phyloP scores from a whole-genome alignment of 2,797 vertebrate genomes.

The Staurois parvus region DNA sequence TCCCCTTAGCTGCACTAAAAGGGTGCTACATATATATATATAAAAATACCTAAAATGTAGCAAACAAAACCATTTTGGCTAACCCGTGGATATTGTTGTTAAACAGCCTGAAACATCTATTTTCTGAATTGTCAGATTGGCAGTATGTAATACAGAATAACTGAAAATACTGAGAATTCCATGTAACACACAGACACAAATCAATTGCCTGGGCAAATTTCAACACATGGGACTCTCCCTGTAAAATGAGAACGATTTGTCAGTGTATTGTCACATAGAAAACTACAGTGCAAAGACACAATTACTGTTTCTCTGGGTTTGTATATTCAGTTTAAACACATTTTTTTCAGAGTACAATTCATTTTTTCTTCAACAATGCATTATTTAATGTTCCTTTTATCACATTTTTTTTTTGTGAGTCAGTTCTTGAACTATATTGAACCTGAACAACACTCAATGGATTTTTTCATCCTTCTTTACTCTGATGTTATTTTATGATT shows the following conservation, averaged over 20 bases:
- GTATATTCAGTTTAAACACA: background rate
- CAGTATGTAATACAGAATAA: background rate
- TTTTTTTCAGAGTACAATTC: constrained; percentile 4
- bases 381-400: constrained; percentile 23
- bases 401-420: background rate
- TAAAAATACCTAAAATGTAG: too few relatives aligned
- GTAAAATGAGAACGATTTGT: constrained; percentile 8
- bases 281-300: constrained; percentile 8
- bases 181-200: background rate
- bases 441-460: background rate
- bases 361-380: background rate
- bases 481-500: background rate
- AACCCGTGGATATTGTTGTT: background rate
- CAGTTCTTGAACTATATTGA: background rate
- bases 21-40: too few relatives aligned
- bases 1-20: too few relatives aligned
- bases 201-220: constrained; percentile 1
- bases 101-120: background rate
- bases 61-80: background rate
- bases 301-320: background rate
- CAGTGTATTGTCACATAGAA: constrained; percentile 10
- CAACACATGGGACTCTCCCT: background rate
- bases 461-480: background rate
- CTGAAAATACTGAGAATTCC: background rate
- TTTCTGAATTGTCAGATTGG: background rate